These are phyloP conservation scores for Panthera tigris DNA, from an alignment of 2,113 vertebrate species.

Conservation along the genomic window DNA sequence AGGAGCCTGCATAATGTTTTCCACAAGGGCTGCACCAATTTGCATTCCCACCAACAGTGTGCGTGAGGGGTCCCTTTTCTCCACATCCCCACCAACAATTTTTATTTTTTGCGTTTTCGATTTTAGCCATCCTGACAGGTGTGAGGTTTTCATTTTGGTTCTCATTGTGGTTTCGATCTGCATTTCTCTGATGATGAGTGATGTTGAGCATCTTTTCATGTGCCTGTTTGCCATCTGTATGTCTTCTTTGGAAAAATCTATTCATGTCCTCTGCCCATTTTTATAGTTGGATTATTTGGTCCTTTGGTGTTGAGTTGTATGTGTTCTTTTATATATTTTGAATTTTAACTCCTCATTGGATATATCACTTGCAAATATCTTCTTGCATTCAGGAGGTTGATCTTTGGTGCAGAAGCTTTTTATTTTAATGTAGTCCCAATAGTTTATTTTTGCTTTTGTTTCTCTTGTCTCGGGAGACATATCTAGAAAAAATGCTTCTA, in stretches of 20 bases:
- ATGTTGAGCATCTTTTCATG: not conserved
- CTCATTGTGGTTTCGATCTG: not conserved
- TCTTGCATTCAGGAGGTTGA: not conserved
- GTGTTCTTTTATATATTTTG: not conserved
- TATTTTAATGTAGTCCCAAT: not conserved
- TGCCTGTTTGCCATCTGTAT: not conserved
- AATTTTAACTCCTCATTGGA: not conserved
- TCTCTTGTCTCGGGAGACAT: not conserved
- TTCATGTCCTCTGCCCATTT: not conserved
- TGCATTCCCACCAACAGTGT: not conserved
- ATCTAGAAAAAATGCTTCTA: not conserved
- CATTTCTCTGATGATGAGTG: not conserved
- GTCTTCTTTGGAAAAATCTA: not conserved
- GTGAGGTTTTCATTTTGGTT: not conserved
- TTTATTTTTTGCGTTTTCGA: not conserved
- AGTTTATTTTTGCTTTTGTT: not conserved
- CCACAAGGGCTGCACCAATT: not conserved
- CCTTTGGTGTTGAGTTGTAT: not conserved
- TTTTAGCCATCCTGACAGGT: not conserved
- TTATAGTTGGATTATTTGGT: not conserved
- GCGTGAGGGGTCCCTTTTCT: not conserved
- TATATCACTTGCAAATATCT: not conserved
- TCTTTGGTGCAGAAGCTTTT: not conserved
- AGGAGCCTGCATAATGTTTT: not conserved
- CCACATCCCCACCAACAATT: not conserved